Evolutionary conservation across 1,140 invertebrate genomes (phyloP).

Genomic region (Ooceraea biroi): DNA sequence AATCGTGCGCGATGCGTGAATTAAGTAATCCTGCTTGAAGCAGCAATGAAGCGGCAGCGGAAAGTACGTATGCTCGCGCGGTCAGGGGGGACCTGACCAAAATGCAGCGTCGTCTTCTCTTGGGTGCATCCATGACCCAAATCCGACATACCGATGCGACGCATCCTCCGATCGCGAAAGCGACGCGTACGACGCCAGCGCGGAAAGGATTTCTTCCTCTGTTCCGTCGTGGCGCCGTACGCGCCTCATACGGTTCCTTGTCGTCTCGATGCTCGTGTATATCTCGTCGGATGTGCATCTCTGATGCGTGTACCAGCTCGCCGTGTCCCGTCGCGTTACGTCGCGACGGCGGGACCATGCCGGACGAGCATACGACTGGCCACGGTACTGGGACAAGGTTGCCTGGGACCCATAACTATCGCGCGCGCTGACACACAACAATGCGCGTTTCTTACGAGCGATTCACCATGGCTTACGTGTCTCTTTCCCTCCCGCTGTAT

Average conservation of each 20-base stretch:
- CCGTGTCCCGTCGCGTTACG: conserved; percentile 6
- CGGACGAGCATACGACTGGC: conserved; percentile 59
- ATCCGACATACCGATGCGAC: conserved; percentile 47
- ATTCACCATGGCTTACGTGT: conserved; percentile 69
- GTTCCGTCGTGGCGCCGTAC: background rate
- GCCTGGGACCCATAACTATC: conserved; percentile 84
- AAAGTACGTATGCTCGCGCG: background rate
- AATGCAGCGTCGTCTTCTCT: conserved; percentile 67
- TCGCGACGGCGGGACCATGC: background rate
- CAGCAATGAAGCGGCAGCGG: background rate
- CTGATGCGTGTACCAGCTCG: background rate
- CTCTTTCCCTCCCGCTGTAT: background rate
- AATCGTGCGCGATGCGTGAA: conserved; percentile 41
- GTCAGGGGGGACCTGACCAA: background rate
- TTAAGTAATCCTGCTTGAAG: conserved; percentile 52
- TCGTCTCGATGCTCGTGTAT: conserved; percentile 23
- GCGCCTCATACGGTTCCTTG: conserved; percentile 7
- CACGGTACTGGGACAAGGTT: conserved; percentile 85
- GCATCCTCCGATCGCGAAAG: conserved; percentile 67
- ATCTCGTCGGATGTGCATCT: conserved; percentile 43
- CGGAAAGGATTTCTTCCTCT: conserved; percentile 57
- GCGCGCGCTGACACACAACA: conserved; percentile 80
- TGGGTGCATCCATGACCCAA: conserved; percentile 71
- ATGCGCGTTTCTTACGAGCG: conserved; percentile 80
- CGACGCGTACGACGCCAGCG: conserved; percentile 22